A percentile compares a stretch with the other conserved stretches of the same genome.
phyloP scores from a whole-genome alignment of 2,797 vertebrate genomes.

The Argya squamiceps region DNA sequence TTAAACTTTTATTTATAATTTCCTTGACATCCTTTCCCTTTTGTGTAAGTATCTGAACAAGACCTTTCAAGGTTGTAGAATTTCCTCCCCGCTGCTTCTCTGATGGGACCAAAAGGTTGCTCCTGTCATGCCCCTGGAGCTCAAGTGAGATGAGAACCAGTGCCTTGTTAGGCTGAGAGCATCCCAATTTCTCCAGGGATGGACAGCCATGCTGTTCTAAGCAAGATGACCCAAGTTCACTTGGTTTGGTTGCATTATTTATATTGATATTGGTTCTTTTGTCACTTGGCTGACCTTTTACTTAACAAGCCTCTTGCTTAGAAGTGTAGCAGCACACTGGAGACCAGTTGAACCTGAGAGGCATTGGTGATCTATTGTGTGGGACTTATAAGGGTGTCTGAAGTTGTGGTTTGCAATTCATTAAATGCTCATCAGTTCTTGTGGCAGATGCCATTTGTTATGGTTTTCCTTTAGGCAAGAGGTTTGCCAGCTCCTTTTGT shows the following conservation, averaged over 20 bases:
- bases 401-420: background rate
- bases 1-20: slow-evolving; percentile 25
- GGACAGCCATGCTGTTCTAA: background rate
- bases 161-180: background rate
- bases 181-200: background rate
- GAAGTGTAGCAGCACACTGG: background rate
- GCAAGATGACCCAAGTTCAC: background rate
- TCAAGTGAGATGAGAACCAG: background rate
- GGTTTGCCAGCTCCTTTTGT: background rate
- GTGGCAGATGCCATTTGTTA: slow-evolving; percentile 31
- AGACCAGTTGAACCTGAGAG: background rate
- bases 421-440: slow-evolving; percentile 11
- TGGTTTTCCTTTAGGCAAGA: background rate
- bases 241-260: background rate
- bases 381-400: background rate
- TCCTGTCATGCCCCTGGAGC: background rate
- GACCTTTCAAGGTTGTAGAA: background rate
- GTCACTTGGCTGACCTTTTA: slow-evolving; percentile 18
- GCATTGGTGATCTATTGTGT: background rate
- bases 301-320: background rate
- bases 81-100: background rate
- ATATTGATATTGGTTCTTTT: slow-evolving; percentile 14
- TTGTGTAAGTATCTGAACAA: background rate
- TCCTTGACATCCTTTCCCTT: background rate
- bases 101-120: background rate